Percentiles rank a stretch among this genome's conserved stretches.
Conservation (phyloP, 2,113 vertebrate genomes). For the Platichthys flesus region DNA sequence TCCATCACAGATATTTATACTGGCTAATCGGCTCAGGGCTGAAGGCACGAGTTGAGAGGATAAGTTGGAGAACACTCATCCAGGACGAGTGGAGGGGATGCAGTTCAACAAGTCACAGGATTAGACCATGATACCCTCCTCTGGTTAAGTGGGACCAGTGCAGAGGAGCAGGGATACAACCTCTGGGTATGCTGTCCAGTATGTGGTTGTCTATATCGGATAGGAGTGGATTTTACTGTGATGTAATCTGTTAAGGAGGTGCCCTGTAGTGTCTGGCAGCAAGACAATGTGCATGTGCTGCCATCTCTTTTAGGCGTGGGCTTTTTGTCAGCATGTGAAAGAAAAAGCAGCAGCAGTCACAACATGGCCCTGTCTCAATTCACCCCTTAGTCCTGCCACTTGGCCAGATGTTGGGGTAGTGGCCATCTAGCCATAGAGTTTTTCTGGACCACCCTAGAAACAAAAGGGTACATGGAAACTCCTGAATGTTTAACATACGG, state of each 20-base stretch:
- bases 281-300: neutral
- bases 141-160: constrained; percentile 23
- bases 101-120: constrained; percentile 34
- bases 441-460: too few relatives aligned
- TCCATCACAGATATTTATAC: constrained; percentile 61
- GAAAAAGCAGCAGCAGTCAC: too few relatives aligned
- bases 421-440: too few relatives aligned
- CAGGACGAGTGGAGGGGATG: neutral
- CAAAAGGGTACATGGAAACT: too few relatives aligned
- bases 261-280: neutral
- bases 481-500: too few relatives aligned
- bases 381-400: too few relatives aligned
- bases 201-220: neutral
- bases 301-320: too few relatives aligned
- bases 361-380: too few relatives aligned
- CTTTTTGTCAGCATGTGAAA: too few relatives aligned
- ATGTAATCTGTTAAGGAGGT: neutral
- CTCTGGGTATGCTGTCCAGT: too few relatives aligned
- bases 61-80: neutral
- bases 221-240: neutral
- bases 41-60: constrained; percentile 14
- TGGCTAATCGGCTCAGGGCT: constrained; percentile 59
- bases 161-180: neutral
- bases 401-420: too few relatives aligned
- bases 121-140: constrained; percentile 31